Evolutionary conservation across 2,113 vertebrate genomes (phyloP).

Genomic region (Ageneiosus marmoratus): DNA sequence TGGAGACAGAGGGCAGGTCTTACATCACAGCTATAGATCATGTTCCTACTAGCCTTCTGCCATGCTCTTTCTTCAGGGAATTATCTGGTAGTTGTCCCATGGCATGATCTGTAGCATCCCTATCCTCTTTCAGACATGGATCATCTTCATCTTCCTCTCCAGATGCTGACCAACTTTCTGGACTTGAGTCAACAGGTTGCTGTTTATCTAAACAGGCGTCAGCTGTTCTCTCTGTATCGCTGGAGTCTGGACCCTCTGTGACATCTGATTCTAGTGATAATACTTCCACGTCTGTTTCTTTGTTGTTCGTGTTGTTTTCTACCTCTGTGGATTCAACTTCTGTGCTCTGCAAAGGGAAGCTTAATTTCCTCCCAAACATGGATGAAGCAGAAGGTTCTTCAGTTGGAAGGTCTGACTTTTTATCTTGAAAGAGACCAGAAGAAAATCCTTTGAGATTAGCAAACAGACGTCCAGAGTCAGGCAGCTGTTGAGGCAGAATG

Average conservation of each 20-base stretch:
- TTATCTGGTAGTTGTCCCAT: slow-evolving; percentile 60
- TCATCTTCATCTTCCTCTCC: slow-evolving; percentile 55
- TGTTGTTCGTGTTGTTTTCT: slow-evolving; percentile 42
- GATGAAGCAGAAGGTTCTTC: slow-evolving; percentile 67
- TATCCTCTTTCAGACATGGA: slow-evolving; percentile 48
- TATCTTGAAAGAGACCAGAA: slow-evolving; percentile 81
- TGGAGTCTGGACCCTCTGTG: slow-evolving; percentile 66
- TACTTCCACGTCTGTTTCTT: slow-evolving; percentile 58
- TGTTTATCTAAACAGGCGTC: slow-evolving; percentile 60
- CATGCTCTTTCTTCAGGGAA: slow-evolving; percentile 59
- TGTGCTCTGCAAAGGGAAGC: slow-evolving; percentile 76
- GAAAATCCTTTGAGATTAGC: slow-evolving; percentile 86
- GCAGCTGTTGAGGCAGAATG: slow-evolving; percentile 56
- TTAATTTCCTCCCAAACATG: slow-evolving; percentile 81
- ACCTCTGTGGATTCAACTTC: slow-evolving; percentile 52
- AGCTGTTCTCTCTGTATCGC: slow-evolving; percentile 64
- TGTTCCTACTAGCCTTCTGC: slow-evolving; percentile 90
- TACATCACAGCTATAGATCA: slow-evolving; percentile 78
- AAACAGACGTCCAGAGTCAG: slow-evolving; percentile 73
- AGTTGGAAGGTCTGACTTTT: slow-evolving; percentile 62
- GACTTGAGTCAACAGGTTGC: slow-evolving; percentile 54
- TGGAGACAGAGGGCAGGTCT: slow-evolving; percentile 5
- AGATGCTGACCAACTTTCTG: slow-evolving; percentile 56
- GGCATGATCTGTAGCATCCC: slow-evolving; percentile 48
- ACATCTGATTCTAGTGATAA: slow-evolving; percentile 59